Percentiles rank a stretch among this genome's conserved stretches.
Evolutionary conservation across 2,113 vertebrate species (phyloP).

Genomic region (Toxotes chatareus): DNA sequence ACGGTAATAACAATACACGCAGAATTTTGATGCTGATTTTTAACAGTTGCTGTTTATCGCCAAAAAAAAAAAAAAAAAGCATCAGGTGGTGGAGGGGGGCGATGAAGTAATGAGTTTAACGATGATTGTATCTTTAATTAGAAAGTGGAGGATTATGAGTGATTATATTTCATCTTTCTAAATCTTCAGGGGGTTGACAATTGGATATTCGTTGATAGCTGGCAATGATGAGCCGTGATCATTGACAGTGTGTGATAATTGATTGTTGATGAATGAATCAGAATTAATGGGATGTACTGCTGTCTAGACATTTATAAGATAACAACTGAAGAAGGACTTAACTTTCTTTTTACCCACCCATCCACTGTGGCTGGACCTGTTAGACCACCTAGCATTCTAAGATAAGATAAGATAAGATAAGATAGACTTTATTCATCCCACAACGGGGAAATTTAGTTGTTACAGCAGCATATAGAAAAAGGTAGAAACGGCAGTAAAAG

Average conservation of each 20-base stretch:
- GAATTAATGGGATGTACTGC: conserved; percentile 30
- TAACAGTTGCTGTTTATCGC: conserved; percentile 1
- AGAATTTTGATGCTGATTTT: conserved; percentile 29
- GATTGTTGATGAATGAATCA: conserved; percentile 45
- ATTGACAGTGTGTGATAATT: conserved; percentile 39
- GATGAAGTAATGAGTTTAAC: conserved; percentile 5
- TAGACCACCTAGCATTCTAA: background rate
- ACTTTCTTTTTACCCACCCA: background rate
- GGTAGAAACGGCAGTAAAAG: too few relatives aligned
- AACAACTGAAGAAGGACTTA: background rate
- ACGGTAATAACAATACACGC: background rate
- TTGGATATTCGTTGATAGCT: conserved; percentile 17
- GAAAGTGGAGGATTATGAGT: conserved; percentile 17
- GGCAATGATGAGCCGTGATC: conserved; percentile 41
- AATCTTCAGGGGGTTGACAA: conserved; percentile 41
- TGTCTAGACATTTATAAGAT: background rate
- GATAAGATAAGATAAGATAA: too few relatives aligned
- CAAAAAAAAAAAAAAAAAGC: background rate
- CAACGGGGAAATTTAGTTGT: too few relatives aligned
- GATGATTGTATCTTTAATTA: conserved; percentile 44
- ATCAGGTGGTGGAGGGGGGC: background rate
- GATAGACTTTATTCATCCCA: too few relatives aligned
- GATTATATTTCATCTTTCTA: conserved; percentile 32
- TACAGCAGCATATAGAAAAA: too few relatives aligned
- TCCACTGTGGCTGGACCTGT: background rate